Base-by-base conservation (phyloP, 2,888 invertebrate genomes). In the Tanypteryx hageni region DNA sequence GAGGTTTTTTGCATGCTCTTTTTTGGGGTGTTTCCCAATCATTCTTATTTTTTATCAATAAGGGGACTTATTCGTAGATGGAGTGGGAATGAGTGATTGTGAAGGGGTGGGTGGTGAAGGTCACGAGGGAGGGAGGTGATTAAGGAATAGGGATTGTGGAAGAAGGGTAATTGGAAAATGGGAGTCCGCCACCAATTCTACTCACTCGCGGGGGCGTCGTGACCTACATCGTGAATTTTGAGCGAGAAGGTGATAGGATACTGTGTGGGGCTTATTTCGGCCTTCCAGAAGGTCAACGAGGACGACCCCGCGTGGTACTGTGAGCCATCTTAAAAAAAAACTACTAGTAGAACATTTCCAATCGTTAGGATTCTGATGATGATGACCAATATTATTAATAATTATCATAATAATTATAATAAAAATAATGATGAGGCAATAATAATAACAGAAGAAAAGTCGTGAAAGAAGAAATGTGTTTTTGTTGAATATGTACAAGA, bases 311-410 rank as follows among this genome's bases (percentile, higher is more conserved):
- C 64, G 89, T n/a, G 61, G 64, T 89, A 59, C 44, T 44, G 89
- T 64, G 64, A 89, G 89, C 64, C 64, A 59, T 68, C 89, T 61
- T 86, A 59, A 61, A 86, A 83, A 83, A 83, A 83, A 89, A 68
- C 44, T 68, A 89, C 64, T 44, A 89, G 89, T 44, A 68, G 31
- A 89, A 64, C 64, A 89, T 31, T 89, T 89, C 89, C 89, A 89
- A 64, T 89, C 89, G 89, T 89, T 89, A 89, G 89, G 89, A 56
- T 64, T 89, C 64, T 89, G 89, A 89, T 64, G 89, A 89, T 89
- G 64, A 89, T 68, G 89, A 89, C 61, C 64, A 76, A 76, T 76
- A 76, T 27, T 76, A 76, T 68, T 64, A 64, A 89, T 89, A 64
- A 89, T 64, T 89, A 64, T 56, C 31, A 64, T 64, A 89, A 89